Percentiles rank a stretch among this genome's conserved stretches.
Evolutionary conservation across 2,888 invertebrate genomes (phyloP).

Genomic region (Machimus rusticus): DNA sequence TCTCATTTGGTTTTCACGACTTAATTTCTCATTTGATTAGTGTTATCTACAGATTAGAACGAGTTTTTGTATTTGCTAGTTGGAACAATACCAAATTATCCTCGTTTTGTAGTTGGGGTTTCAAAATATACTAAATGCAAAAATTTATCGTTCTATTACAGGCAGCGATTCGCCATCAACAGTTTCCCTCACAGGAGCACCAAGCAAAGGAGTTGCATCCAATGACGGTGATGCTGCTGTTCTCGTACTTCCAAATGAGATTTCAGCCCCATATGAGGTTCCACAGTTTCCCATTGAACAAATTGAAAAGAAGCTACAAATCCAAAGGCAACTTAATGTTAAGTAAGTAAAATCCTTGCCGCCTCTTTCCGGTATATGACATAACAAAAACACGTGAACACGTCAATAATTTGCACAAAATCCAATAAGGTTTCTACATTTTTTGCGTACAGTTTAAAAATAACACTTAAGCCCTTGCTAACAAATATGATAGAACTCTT

Average conservation of each 20-base stretch:
- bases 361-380: neutral
- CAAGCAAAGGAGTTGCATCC: conserved; percentile 62
- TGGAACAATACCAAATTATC: too few species aligned
- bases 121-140: neutral
- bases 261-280: conserved; percentile 96
- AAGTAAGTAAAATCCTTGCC: conserved; percentile 70
- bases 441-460: conserved; percentile 31
- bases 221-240: conserved; percentile 66
- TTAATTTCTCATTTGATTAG: too few species aligned
- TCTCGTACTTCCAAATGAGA: conserved; percentile 74
- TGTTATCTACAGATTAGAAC: too few species aligned
- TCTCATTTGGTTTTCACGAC: too few species aligned
- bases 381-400: neutral
- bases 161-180: conserved; percentile 54
- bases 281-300: conserved; percentile 98
- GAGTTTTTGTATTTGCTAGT: too few species aligned
- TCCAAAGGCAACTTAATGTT: conserved; percentile 86
- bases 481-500: neutral
- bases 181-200: conserved; percentile 34
- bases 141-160: conserved; percentile 44
- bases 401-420: neutral
- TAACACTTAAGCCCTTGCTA: conserved; percentile 13
- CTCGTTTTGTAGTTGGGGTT: neutral
- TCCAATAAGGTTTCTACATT: conserved; percentile 4
- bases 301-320: conserved; percentile 89